phyloP scores from a whole-genome alignment of 2,888 invertebrate species.

The Byasa hedistus region DNA sequence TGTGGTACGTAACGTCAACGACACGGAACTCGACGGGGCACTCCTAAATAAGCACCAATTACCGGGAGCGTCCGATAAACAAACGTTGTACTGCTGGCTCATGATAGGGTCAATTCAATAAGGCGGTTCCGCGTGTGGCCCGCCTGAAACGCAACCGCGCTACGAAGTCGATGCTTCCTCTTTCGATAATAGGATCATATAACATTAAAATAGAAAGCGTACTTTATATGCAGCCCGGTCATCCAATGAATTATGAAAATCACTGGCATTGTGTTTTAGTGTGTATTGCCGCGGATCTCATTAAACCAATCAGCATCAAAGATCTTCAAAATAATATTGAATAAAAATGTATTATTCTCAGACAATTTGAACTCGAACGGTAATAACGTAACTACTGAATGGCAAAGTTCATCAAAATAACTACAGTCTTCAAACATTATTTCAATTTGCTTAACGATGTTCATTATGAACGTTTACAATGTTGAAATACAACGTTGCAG shows the following conservation, averaged over 20 bases:
- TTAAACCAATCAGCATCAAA: no score
- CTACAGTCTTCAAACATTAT: not conserved
- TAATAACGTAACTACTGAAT: not conserved
- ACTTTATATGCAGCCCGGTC: no score
- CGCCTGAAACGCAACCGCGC: not conserved
- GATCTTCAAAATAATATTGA: not conserved
- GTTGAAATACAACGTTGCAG: slow-evolving; percentile 9
- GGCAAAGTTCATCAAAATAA: not conserved
- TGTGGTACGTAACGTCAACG: slow-evolving; percentile 26
- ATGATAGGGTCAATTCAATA: slow-evolving; percentile 25
- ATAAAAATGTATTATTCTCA: not conserved
- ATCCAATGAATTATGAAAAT: no score
- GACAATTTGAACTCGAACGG: not conserved
- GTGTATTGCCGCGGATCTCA: no score
- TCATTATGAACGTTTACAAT: not conserved
- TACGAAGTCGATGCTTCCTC: not conserved
- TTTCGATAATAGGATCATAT: no score
- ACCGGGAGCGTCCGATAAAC: slow-evolving; percentile 22
- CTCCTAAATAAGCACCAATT: slow-evolving; percentile 26
- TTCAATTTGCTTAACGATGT: not conserved
- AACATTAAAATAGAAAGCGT: no score
- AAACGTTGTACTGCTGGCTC: slow-evolving; percentile 13
- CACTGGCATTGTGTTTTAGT: no score
- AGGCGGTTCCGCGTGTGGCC: slow-evolving; percentile 15
- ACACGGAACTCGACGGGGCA: slow-evolving; percentile 22